These are phyloP conservation scores for Limnephilus auricula DNA, from an alignment of 2,888 invertebrate genomes.

Conservation along the genomic window DNA sequence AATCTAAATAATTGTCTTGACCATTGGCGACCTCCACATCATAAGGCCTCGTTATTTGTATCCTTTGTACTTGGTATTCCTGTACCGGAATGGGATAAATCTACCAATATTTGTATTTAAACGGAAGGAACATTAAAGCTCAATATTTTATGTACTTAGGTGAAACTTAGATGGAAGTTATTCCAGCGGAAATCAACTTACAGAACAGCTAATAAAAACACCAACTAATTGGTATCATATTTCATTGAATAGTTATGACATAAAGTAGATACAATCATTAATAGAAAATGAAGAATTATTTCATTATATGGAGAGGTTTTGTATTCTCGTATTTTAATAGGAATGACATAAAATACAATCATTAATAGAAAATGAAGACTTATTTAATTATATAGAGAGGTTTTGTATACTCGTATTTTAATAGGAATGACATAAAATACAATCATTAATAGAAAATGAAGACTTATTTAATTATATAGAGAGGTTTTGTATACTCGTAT, in stretches of 20 bases:
- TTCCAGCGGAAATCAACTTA: not conserved
- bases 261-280: too few species aligned
- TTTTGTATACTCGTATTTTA: too few species aligned
- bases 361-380: too few species aligned
- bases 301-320: too few species aligned
- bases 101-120: not conserved
- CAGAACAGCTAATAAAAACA: not conserved
- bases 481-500: too few species aligned
- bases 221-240: not conserved
- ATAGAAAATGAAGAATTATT: too few species aligned
- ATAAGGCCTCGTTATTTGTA: not conserved
- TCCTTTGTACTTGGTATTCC: not conserved
- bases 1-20: not conserved
- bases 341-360: too few species aligned
- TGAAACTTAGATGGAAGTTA: not conserved
- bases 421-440: too few species aligned
- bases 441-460: too few species aligned
- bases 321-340: too few species aligned
- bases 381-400: too few species aligned
- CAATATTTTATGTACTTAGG: not conserved
- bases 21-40: not conserved
- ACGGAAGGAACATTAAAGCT: not conserved
- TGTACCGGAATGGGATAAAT: not conserved
- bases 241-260: not conserved
- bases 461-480: too few species aligned